Evolutionary conservation across 2,888 invertebrate species (phyloP).

Genomic region (Scaptomyza caliginosa): DNA sequence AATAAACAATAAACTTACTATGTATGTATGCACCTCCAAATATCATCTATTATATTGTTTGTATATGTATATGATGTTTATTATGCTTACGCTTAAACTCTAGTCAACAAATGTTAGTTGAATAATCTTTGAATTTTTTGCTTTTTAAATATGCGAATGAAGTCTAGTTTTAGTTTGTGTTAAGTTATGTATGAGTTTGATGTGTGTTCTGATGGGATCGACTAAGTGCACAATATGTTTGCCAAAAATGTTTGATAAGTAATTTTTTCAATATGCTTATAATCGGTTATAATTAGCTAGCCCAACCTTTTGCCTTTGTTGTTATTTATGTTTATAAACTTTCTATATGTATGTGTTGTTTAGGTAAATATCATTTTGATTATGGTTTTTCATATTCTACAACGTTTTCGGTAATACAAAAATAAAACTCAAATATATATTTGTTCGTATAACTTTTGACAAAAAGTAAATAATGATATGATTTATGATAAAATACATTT

Average conservation of each 20-base stretch:
- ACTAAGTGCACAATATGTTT: constrained; percentile 75
- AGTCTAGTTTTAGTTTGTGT: constrained; percentile 33
- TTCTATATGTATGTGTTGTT: constrained; percentile 26
- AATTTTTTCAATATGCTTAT: constrained; percentile 32
- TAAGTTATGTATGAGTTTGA: constrained; percentile 13
- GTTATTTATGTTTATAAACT: constrained; percentile 18
- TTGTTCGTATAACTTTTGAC: constrained; percentile 31
- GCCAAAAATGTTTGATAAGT: constrained; percentile 56
- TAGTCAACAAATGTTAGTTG: constrained; percentile 72
- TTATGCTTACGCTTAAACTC: constrained; percentile 45
- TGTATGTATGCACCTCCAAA: constrained; percentile 51
- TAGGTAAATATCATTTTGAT: constrained; percentile 72
- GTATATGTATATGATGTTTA: constrained; percentile 16
- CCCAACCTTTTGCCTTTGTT: constrained; percentile 12
- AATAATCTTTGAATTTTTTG: constrained; percentile 42
- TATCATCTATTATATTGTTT: constrained; percentile 24
- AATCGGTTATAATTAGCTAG: constrained; percentile 59
- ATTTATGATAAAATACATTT: constrained; percentile 16
- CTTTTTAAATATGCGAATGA: constrained; percentile 44
- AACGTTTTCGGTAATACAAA: constrained; percentile 21
- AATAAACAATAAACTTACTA: constrained; percentile 73
- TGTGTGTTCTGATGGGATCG: constrained; percentile 42
- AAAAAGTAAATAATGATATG: constrained; percentile 45
- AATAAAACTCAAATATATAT: constrained; percentile 29
- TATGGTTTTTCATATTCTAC: constrained; percentile 52